phyloP scores from a whole-genome alignment of 2,888 invertebrate genomes.

The Entomobrya proxima region DNA sequence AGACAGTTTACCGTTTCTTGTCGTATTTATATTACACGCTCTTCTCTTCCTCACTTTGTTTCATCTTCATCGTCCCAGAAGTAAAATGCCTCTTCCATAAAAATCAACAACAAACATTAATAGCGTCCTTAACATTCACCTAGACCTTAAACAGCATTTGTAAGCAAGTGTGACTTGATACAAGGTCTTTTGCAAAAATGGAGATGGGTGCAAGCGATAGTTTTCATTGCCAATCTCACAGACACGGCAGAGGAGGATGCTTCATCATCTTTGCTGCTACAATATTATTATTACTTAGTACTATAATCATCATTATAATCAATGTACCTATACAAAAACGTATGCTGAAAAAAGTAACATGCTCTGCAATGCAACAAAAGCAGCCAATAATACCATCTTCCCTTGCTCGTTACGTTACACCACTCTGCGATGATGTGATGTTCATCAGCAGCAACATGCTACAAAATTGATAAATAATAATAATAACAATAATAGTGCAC shows the following conservation, averaged over 20 bases:
- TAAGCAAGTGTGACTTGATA: slow-evolving; percentile 54
- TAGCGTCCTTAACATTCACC: slow-evolving; percentile 66
- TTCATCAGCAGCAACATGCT: not conserved
- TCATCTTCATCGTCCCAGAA: slow-evolving; percentile 20
- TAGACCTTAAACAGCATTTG: slow-evolving; percentile 61
- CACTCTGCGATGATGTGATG: not conserved
- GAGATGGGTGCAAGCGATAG: slow-evolving; percentile 61
- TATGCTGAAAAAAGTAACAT: slow-evolving; percentile 14
- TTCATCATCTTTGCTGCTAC: slow-evolving; percentile 35
- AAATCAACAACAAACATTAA: slow-evolving; percentile 23
- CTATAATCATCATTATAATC: slow-evolving; percentile 23
- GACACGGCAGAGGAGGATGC: slow-evolving; percentile 47
- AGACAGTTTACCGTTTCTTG: not conserved
- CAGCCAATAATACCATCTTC: not conserved
- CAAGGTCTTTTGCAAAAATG: slow-evolving; percentile 48
- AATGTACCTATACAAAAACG: not conserved
- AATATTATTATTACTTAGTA: slow-evolving; percentile 48
- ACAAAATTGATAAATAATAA: not conserved
- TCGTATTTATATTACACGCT: not conserved
- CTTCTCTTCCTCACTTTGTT: not conserved
- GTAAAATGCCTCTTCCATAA: slow-evolving; percentile 14
- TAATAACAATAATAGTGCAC: slow-evolving; percentile 9
- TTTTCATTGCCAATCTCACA: slow-evolving; percentile 56
- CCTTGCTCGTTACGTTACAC: slow-evolving; percentile 20
- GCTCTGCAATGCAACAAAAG: slow-evolving; percentile 11